phyloP scores from a whole-genome alignment of 2,113 vertebrate species.

The Origma solitaria region DNA sequence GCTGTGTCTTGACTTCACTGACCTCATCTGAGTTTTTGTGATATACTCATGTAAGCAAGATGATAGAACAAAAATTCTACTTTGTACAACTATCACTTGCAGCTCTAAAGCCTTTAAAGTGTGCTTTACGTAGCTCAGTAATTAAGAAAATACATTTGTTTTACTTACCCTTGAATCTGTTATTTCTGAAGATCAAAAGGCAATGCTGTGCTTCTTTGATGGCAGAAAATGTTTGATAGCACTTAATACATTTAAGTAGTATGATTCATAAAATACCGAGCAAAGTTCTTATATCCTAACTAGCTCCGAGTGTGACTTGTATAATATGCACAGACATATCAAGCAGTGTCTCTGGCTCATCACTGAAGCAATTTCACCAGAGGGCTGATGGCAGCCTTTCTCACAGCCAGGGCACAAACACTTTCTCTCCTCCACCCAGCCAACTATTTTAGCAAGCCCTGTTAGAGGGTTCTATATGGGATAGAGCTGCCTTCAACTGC shows the following conservation, averaged over 20 bases:
- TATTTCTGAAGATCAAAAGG: slow-evolving; percentile 1
- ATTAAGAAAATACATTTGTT: not conserved
- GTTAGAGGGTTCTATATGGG: not conserved
- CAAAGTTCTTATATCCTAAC: not conserved
- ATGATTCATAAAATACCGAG: not conserved
- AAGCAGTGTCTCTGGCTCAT: not conserved
- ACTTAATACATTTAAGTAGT: not conserved
- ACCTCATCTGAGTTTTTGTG: not conserved
- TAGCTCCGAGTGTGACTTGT: not conserved
- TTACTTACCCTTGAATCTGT: not conserved
- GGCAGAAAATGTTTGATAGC: not conserved
- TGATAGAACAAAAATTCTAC: not conserved
- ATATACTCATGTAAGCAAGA: not conserved
- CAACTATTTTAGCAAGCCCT: not conserved
- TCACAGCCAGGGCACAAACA: not conserved
- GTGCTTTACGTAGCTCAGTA: not conserved
- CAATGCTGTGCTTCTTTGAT: not conserved
- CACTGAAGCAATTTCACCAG: not conserved
- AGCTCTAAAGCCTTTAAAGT: not conserved
- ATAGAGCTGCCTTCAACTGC: not conserved
- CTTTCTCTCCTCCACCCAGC: not conserved
- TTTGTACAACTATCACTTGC: not conserved
- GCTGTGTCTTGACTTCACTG: not conserved
- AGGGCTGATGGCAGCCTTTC: not conserved
- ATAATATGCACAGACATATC: not conserved